Conservation (phyloP, 2,888 invertebrate genomes). For the Himalopsyche kuldschensis region DNA sequence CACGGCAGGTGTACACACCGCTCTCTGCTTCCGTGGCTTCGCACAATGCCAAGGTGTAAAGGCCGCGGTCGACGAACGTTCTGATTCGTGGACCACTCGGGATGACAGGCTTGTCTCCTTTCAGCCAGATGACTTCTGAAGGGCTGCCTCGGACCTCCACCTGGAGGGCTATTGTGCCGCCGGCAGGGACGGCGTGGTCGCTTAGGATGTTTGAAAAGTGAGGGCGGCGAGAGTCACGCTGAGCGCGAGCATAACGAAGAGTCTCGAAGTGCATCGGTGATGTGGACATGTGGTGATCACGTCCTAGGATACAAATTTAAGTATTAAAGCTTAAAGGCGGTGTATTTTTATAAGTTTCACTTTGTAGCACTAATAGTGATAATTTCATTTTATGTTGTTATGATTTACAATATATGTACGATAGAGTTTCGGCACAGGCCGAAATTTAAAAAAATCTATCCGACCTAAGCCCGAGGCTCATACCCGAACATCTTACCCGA, state of each 20-base stretch:
- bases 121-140: conserved; percentile 71
- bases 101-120: conserved; percentile 62
- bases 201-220: conserved; percentile 69
- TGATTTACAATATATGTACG: too few species aligned
- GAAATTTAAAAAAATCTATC: too few species aligned
- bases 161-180: conserved; percentile 80
- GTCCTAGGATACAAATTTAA: conserved; percentile 9
- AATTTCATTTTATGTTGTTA: too few species aligned
- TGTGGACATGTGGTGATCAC: conserved; percentile 34
- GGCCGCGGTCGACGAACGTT: conserved; percentile 67
- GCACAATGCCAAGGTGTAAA: conserved; percentile 73
- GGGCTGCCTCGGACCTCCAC: conserved; percentile 48
- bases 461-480: too few species aligned
- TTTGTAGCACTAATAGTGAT: too few species aligned
- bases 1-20: conserved; percentile 77
- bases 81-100: conserved; percentile 64
- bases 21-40: conserved; percentile 73
- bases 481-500: too few species aligned
- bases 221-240: conserved; percentile 52
- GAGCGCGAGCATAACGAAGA: conserved; percentile 23
- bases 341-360: too few species aligned
- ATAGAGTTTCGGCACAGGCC: too few species aligned
- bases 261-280: conserved; percentile 33
- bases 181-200: conserved; percentile 72
- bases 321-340: too few species aligned